These are phyloP conservation scores for Camponotus vicinus DNA, from an alignment of 1,140 invertebrate genomes.

Conservation along the genomic window DNA sequence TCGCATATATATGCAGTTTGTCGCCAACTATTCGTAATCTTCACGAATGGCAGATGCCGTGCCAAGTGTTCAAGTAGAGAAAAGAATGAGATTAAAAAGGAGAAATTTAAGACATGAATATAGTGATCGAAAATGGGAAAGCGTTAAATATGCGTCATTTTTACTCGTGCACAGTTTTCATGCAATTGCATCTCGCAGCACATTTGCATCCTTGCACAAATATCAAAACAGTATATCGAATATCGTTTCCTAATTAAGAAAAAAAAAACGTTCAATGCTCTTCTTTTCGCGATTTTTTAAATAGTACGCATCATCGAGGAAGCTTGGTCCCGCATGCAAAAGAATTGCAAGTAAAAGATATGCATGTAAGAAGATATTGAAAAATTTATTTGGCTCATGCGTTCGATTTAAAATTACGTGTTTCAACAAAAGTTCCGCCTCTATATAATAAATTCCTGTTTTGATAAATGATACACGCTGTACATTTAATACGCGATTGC, in stretches of 20 bases:
- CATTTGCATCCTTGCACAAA: not conserved
- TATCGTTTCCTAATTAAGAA: not conserved
- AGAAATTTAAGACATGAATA: too few species aligned
- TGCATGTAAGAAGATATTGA: conserved; percentile 30
- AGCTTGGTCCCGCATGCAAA: not conserved
- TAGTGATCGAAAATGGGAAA: not conserved
- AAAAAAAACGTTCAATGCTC: not conserved
- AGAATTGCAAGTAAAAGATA: conserved; percentile 10
- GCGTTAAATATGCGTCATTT: not conserved
- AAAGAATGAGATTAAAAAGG: too few species aligned
- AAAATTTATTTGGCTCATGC: conserved; percentile 1
- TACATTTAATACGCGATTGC: not conserved
- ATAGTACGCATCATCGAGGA: not conserved
- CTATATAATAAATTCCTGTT: conserved; percentile 23
- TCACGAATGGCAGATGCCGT: not conserved
- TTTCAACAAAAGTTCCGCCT: not conserved
- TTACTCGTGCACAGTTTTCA: not conserved
- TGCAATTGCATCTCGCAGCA: not conserved
- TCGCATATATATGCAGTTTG: not conserved
- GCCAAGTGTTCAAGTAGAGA: not conserved
- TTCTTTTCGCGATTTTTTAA: not conserved
- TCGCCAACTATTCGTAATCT: not conserved
- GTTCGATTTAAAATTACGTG: not conserved
- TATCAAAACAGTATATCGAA: not conserved
- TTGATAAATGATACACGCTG: conserved; percentile 3